These are phyloP conservation scores for Oplegnathus fasciatus DNA, from an alignment of 2,113 vertebrate species.

Conservation along the genomic window DNA sequence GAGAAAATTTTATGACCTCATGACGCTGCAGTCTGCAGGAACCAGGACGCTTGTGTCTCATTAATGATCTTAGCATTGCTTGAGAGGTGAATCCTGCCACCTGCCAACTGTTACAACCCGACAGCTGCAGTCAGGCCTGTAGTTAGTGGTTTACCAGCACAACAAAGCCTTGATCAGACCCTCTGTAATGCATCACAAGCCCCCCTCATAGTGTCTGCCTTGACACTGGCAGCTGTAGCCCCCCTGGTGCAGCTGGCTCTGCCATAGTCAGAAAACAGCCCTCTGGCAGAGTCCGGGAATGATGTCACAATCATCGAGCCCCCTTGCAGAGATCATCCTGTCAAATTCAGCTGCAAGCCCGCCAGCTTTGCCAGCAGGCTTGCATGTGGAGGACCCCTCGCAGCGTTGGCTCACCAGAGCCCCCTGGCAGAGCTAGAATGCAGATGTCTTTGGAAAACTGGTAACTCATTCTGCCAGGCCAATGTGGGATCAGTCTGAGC, in stretches of 20 bases:
- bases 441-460: constrained; percentile 44
- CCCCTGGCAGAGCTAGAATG: constrained; percentile 52
- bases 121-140: constrained; percentile 35
- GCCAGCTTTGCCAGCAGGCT: constrained; percentile 26
- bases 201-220: constrained; percentile 15
- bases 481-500: constrained; percentile 22
- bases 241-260: constrained; percentile 47
- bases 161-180: constrained; percentile 43
- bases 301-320: constrained; percentile 55
- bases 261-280: constrained; percentile 43
- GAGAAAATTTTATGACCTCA: not conserved
- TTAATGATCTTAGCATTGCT: constrained; percentile 4
- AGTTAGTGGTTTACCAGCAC: constrained; percentile 47
- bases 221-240: constrained; percentile 55
- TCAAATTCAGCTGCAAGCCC: constrained; percentile 60
- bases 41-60: constrained; percentile 12
- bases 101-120: constrained; percentile 52
- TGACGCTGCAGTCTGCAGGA: not conserved
- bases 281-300: constrained; percentile 46
- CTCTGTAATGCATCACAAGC: constrained; percentile 41
- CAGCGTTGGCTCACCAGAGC: constrained; percentile 48
- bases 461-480: constrained; percentile 6
- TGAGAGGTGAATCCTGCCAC: constrained; percentile 44
- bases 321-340: constrained; percentile 58
- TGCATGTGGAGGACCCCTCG: constrained; percentile 39